Evolutionary conservation across 2,888 invertebrate genomes (phyloP).

Genomic region (Tinea pellionella): DNA sequence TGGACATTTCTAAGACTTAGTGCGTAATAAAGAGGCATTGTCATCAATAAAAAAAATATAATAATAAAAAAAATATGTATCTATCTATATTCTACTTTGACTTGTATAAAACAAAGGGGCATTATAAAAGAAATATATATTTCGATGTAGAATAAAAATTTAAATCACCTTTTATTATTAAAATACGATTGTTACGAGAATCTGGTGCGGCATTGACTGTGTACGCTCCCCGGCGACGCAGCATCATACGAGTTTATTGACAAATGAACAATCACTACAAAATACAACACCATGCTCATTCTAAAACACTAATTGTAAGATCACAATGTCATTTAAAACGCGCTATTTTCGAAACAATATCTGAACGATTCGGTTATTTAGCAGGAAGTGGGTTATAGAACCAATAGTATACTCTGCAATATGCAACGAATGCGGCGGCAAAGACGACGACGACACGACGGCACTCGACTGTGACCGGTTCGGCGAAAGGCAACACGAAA

Average conservation of each 20-base stretch:
- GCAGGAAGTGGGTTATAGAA: slow-evolving; percentile 46
- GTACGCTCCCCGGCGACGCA: slow-evolving; percentile 56
- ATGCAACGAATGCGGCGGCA: slow-evolving; percentile 30
- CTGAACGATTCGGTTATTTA: background rate
- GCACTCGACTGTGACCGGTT: slow-evolving; percentile 42
- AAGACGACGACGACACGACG: too few relatives aligned
- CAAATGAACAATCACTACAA: background rate
- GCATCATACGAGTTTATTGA: slow-evolving; percentile 34
- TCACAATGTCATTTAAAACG: background rate
- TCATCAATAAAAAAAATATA: too few relatives aligned
- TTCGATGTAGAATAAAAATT: too few relatives aligned
- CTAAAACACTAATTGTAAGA: background rate
- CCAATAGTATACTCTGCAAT: slow-evolving; percentile 52
- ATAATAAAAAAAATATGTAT: too few relatives aligned
- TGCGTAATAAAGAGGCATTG: too few relatives aligned
- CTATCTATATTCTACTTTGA: too few relatives aligned
- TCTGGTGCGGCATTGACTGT: slow-evolving; percentile 51
- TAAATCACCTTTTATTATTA: slow-evolving; percentile 46
- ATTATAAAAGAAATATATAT: too few relatives aligned
- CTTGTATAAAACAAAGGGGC: too few relatives aligned
- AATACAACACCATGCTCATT: background rate
- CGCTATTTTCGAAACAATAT: background rate
- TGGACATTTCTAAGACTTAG: too few relatives aligned
- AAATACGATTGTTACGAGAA: slow-evolving; percentile 24
- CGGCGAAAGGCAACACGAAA: slow-evolving; percentile 57